Evolutionary conservation across 2,797 vertebrate species (phyloP).

Genomic region (Alfaro cultratus): DNA sequence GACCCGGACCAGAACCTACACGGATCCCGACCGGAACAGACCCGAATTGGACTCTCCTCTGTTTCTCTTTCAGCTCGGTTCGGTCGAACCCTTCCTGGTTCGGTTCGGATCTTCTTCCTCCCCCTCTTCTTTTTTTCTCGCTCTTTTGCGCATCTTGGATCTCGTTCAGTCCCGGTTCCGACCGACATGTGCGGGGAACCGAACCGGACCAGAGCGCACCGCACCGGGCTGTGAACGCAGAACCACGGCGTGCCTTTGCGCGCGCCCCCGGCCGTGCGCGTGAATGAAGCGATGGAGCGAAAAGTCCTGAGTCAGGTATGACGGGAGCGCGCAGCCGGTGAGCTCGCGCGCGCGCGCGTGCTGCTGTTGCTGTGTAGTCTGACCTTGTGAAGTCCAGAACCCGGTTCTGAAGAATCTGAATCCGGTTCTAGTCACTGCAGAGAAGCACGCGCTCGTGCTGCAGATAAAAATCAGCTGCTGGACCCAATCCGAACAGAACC

Average conservation of each 20-base stretch:
- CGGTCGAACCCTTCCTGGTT: not conserved
- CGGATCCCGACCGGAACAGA: not conserved
- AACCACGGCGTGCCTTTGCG: conserved; percentile 21
- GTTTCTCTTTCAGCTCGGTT: too few species aligned
- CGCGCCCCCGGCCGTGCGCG: conserved; percentile 10
- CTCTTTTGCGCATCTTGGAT: not conserved
- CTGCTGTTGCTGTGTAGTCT: not conserved
- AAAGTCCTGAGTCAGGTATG: conserved; percentile 45
- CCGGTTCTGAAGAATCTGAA: not conserved
- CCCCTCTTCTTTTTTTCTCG: not conserved
- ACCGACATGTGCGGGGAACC: conserved; percentile 11
- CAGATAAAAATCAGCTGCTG: not conserved
- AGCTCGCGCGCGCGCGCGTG: not conserved
- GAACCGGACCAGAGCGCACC: conserved; percentile 9
- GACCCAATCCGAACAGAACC: not conserved
- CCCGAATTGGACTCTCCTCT: not conserved
- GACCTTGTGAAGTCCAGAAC: not conserved
- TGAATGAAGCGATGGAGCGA: conserved; percentile 36
- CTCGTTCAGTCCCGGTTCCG: not conserved
- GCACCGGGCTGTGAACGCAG: conserved; percentile 6
- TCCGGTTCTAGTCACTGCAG: not conserved
- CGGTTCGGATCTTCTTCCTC: not conserved
- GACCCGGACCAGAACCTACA: not conserved
- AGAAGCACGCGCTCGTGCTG: not conserved
- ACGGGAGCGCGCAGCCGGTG: not conserved